Conservation (phyloP, 2,113 vertebrate species). For the Aleadryas rufinucha region DNA sequence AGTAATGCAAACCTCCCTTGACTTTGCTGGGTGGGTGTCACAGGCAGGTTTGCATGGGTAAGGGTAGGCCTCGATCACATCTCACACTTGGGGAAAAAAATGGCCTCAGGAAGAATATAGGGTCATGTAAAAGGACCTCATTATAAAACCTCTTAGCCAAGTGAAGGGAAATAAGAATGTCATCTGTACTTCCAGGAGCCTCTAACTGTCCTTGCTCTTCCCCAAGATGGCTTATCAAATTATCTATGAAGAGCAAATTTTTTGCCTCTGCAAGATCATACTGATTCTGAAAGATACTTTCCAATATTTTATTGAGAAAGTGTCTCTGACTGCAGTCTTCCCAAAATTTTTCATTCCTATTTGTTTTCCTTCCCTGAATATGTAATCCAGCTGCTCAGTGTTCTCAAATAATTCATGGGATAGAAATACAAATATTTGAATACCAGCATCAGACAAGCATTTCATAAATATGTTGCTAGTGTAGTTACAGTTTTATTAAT, state of each 20-base stretch:
- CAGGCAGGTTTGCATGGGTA: neutral
- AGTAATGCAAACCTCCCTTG: neutral
- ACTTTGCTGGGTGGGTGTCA: neutral
- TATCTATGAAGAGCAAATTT: neutral
- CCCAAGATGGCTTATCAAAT: neutral
- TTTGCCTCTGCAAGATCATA: neutral
- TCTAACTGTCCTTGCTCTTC: neutral
- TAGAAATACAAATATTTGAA: neutral
- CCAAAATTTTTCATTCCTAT: neutral
- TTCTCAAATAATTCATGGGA: neutral
- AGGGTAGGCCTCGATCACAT: neutral
- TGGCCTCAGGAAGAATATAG: neutral
- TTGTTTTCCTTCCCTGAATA: neutral
- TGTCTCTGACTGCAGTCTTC: neutral
- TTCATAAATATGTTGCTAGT: neutral
- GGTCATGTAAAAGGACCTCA: neutral
- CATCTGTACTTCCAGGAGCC: neutral
- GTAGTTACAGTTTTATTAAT: neutral
- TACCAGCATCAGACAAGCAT: neutral
- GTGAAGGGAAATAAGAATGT: neutral
- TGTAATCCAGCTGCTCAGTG: neutral
- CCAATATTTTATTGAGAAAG: neutral
- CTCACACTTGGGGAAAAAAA: neutral
- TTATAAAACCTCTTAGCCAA: neutral
- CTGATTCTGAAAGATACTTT: neutral